These are phyloP conservation scores for Cynocephalus volans DNA, from an alignment of 2,113 vertebrate genomes.

Conservation along the genomic window DNA sequence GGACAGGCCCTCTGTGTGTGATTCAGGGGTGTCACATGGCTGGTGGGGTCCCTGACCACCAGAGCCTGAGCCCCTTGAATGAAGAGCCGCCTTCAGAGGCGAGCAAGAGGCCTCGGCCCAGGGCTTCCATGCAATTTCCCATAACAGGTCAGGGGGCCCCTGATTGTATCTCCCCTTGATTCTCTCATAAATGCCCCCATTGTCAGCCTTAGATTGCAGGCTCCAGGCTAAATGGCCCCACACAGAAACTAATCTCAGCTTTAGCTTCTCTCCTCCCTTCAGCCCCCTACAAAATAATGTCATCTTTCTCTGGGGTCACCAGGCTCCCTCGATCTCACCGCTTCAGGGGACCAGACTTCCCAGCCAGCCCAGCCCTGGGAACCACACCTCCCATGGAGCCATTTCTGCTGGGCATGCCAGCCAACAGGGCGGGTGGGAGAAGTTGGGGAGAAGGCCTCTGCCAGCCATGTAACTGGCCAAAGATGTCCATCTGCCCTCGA, in stretches of 20 bases:
- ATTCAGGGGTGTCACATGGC: background rate
- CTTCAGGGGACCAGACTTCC: background rate
- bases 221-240: background rate
- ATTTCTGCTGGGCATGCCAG: background rate
- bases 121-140: constrained; percentile 10
- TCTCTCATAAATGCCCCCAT: constrained; percentile 60
- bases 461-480: background rate
- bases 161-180: background rate
- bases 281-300: background rate
- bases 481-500: background rate
- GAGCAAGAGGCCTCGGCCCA: background rate
- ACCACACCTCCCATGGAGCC: background rate
- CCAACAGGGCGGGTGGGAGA: background rate
- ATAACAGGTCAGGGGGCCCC: background rate
- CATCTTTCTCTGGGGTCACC: background rate
- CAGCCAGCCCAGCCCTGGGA: constrained; percentile 15
- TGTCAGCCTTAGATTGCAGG: background rate
- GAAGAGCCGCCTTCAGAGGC: background rate
- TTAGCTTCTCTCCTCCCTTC: background rate
- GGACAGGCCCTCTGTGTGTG: background rate
- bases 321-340: background rate
- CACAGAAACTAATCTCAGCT: constrained; percentile 44
- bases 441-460: background rate
- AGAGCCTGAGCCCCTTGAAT: background rate
- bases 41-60: background rate